phyloP scores from a whole-genome alignment of 1,140 invertebrate species.

The Riptortus pedestris region DNA sequence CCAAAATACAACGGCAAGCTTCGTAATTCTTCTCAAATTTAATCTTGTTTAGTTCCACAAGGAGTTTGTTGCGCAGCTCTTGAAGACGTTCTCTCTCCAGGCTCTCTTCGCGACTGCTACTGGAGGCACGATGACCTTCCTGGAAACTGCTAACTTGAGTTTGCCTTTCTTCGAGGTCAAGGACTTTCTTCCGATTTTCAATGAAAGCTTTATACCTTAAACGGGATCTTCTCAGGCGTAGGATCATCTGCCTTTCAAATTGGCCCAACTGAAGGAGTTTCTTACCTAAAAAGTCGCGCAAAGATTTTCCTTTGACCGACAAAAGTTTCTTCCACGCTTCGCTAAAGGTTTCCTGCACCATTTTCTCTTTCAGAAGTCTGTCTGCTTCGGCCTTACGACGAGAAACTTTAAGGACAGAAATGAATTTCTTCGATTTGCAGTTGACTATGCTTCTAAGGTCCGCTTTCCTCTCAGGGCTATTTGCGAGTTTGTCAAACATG shows the following conservation, averaged over 20 bases:
- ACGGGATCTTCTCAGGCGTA: background rate
- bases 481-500: background rate
- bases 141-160: background rate
- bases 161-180: background rate
- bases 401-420: slow-evolving; percentile 1
- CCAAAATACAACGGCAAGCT: background rate
- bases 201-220: background rate
- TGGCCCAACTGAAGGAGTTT: slow-evolving; percentile 2
- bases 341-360: background rate
- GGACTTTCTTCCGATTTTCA: background rate
- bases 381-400: background rate
- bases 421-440: background rate
- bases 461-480: background rate
- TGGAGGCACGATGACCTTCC: too few species aligned
- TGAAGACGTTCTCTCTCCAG: slow-evolving; percentile 1
- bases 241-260: slow-evolving; percentile 6
- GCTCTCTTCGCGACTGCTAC: too few species aligned
- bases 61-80: slow-evolving; percentile 17
- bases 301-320: background rate
- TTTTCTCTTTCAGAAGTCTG: background rate
- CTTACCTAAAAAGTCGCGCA: background rate
- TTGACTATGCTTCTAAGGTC: background rate
- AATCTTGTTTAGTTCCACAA: slow-evolving; percentile 3
- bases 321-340: slow-evolving; percentile 3
- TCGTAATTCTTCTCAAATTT: background rate